Evolutionary conservation across 2,888 invertebrate species (phyloP), one percentile per base, ranked within the genome.

Genomic region (Acanthacorydalis orientalis): DNA sequence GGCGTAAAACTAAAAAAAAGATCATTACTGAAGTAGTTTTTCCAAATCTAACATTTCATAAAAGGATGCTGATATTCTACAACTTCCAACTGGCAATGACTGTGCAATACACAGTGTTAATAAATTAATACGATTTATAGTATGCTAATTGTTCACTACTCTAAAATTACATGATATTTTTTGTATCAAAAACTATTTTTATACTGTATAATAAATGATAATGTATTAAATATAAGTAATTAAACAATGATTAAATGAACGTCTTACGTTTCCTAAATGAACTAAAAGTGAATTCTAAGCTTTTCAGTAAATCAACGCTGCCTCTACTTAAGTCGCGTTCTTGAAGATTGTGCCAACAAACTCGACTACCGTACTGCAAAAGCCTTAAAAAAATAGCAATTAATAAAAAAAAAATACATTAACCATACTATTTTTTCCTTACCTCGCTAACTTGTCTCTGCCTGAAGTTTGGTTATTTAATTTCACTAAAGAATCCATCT

Each of bases 231-330:
- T 23, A 9, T 15, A 23, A 42, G 2, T 15, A 48, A 44, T 35
- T n/a, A n/a, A n/a, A n/a, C n/a, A 40, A 14, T 47, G 11, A 31
- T 40, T n/a, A n/a, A n/a, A n/a, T n/a, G n/a, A n/a, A n/a, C n/a
- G 40, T 7, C 68, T 68, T 75, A 91, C 91, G 72, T 76, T 89
- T 89, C 60, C 91, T 73, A 57, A 89, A 89, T 49, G 88, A 81
- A 59, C 89, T 84, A 48, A 91, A 73, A 49, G 85, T 79, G 55
- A 78, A 80, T 64, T 91, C 91, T 44, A 91, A 67, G 51, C 80
- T 81, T 67, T 88, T 86, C 34, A 91, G 72, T 57, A 80, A 76
- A 55, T 83, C 80, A 10, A 84, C 74, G 23, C 80, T 72, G 48
- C 78, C 74, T 57, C 77, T 75, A 55, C 76, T 34, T 7, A 37